Base-by-base conservation (phyloP, 2,797 vertebrate genomes). In the Melanogrammus aeglefinus region DNA sequence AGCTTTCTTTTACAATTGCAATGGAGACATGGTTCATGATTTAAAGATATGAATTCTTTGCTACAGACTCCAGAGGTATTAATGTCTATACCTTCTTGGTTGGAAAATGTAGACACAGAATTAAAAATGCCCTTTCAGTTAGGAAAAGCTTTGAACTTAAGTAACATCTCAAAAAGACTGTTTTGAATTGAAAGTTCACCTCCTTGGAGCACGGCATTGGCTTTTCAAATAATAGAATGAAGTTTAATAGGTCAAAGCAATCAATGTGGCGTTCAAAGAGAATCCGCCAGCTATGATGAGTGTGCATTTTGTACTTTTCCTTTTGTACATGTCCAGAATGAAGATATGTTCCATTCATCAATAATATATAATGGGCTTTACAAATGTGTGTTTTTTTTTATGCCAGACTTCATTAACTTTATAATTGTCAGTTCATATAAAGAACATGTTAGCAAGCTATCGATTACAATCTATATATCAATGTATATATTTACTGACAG, bases 111-210 rank as follows among this genome's bases (percentile, higher is more conserved):
- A 90, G 89, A 95, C 93, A 92, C 78, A 86, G 83, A 96, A 96
- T 97, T 96, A 96, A 97, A 96, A 97, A 97, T 97, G 96, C 96
- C 94, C 96, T 97, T 97, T 98, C 95, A 96, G 95, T 95, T 92
- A 10, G 88, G 92, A 91, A 93, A 93, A 91, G 94, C 96, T 97
- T 98, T 97, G 96, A 97, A 98, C 95, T 96, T 91, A 94, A 96
- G 94, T 94, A 93, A 93, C 90, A 95, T 92, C 95, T 95, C 89
- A 86, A 94, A 92, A 96, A 95, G 94, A 94, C 75, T 95, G 95
- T 92, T 92, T 91, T 91, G 88, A 91, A 93, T 89, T 93, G 94
- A 96, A 96, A 97, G 95, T 97, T 97, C 96, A 97, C 94, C 88
- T 93, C 86, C 12, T 91, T 94, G 94, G 94, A 95, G 95, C 94